Conservation (phyloP, 2,888 invertebrate species). For the Nematopogon swammerdamellus region DNA sequence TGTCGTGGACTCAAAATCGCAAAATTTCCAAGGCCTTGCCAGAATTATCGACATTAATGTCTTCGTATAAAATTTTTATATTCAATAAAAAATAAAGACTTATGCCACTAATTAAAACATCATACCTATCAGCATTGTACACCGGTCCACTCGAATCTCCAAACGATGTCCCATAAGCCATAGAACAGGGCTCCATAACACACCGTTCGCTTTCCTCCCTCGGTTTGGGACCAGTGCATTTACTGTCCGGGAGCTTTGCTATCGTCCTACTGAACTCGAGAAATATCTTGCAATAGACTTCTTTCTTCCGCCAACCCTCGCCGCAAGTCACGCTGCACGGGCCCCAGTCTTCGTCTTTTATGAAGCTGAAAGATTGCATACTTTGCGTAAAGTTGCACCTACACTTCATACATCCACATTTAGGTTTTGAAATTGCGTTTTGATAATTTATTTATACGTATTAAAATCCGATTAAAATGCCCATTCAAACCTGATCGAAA, state of each 20-base stretch:
- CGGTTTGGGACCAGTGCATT: constrained; percentile 86
- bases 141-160: constrained; percentile 44
- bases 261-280: constrained; percentile 88
- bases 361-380: constrained; percentile 62
- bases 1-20: too few species aligned
- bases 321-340: constrained; percentile 91
- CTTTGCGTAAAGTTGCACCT: too few species aligned
- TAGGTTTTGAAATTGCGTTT: too few species aligned
- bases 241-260: constrained; percentile 81
- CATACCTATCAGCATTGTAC: constrained; percentile 39
- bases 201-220: constrained; percentile 79
- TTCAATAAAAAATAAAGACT: too few species aligned
- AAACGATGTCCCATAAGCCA: constrained; percentile 57
- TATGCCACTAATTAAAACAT: too few species aligned
- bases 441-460: too few species aligned
- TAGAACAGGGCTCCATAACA: constrained; percentile 71
- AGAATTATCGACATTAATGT: too few species aligned
- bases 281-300: constrained; percentile 93
- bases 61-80: too few species aligned
- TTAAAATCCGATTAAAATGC: too few species aligned
- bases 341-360: constrained; percentile 86
- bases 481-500: too few species aligned
- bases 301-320: constrained; percentile 79
- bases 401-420: too few species aligned
- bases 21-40: too few species aligned